Evolutionary conservation across 2,888 invertebrate species (phyloP), one percentile per base, ranked within the genome.

Genomic region (Resseliella maxima): DNA sequence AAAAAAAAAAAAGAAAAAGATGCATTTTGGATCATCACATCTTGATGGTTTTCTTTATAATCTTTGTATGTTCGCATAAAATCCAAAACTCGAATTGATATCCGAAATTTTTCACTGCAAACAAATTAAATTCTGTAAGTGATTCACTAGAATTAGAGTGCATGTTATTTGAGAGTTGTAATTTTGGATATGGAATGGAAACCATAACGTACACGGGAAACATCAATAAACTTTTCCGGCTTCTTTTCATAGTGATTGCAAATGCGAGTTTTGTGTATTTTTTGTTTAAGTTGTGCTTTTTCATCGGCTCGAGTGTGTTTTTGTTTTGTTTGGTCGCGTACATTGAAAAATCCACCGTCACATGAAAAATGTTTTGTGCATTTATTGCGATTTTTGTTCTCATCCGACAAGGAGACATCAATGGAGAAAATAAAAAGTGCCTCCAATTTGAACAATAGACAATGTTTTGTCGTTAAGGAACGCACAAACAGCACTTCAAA

Each of bases 371-470:
- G 72, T 72, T 31, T 72, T 72, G 72, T 72, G 31, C 31, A 35
- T 72, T 72, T 72, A 72, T 72, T 72, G 72, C 72, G 15, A 72
- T 31, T 59, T n/a, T 24, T 24, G 5, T 59, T 59, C 24, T 35
- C n/a, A 31, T 72, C 72, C 31, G 72, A 72, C 72, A 72, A 72
- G 72, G 72, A 72, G 18, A 72, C 72, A 72, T 72, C 72, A 72
- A 72, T 72, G 72, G 27, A 35, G 35, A 72, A 72, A 72, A 72
- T 72, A 72, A 72, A 72, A 72, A 72, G 72, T 72, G 72, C 15
- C 72, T 72, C 72, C 31, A 72, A 72, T 72, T 72, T 15, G 31
- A 72, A 72, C 72, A 72, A 72, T 72, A 72, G 72, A 35, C 46
- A 72, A 72, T 72, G 72, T 72, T 72, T 72, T 72, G 35, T 27